Base-by-base conservation (phyloP, 2,888 invertebrate species). In the Drosophila mercatorum region DNA sequence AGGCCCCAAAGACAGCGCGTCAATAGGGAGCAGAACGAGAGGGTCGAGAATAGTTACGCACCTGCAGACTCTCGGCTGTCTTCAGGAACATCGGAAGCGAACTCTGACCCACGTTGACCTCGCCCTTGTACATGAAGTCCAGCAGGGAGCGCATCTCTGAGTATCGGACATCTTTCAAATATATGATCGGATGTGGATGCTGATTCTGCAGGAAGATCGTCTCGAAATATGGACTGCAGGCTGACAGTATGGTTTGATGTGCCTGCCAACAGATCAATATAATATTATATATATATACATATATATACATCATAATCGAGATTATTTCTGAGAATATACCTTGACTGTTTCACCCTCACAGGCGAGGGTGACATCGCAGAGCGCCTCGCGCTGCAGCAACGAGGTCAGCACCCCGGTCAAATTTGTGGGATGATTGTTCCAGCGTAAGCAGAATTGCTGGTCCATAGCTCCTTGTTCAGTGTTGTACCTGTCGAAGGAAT, bases 151-250 rank as follows among this genome's bases (percentile, higher is more conserved):
- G 97, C 95, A 97, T 97, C 94, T 97, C 97, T 92, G 95, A 95
- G 92, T 95, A 96, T 94, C 96, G 95, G 92, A 97, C 97, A 95
- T 97, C 97, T 95, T 97, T 97, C 92, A 97, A 95, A 94, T 97
- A 97, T 94, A 97, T 97, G 92, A 97, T 97, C 72, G 97, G 97
- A 94, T 97, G 97, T 91, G 97, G 97, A 94, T 97, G 97, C 87
- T 94, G 95, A 93, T 97, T 97, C 94, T 97, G 96, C 91, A 97
- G 95, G 94, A 97, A 97, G 94, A 97, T 96, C 93, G 95, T 97
- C 94, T 98, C 97, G 94, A 98, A 98, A 94, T 97, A 98, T 80
- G 97, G 97, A 94, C 97, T 97, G 94, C 97, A 98, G 90, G 97
- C 98, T 75, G 97, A 97, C 88, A 98, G 94, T 93, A 98, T 97